These are phyloP conservation scores for Poeciliopsis infans DNA, from an alignment of 2,797 vertebrate genomes.

Conservation along the genomic window DNA sequence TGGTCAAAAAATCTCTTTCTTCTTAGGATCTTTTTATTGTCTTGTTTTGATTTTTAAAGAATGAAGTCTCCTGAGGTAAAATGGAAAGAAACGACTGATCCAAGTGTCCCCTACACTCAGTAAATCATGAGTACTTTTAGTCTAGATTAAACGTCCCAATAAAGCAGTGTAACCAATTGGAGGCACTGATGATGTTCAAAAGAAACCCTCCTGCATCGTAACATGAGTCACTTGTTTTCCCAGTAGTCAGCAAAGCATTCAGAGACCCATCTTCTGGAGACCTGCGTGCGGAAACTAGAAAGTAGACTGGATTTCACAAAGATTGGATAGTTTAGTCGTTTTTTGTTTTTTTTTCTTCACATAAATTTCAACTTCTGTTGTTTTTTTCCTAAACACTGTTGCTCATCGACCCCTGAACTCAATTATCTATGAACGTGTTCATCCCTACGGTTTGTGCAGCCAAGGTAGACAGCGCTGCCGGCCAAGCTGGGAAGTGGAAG, in stretches of 20 bases:
- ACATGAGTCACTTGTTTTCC: slow-evolving; percentile 39
- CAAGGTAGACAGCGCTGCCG: slow-evolving; percentile 7
- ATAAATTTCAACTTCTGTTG: neutral
- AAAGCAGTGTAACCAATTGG: neutral
- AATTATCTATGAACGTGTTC: neutral
- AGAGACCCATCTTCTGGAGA: neutral
- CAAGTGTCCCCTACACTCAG: neutral
- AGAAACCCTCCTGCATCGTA: slow-evolving; percentile 6
- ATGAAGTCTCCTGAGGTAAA: slow-evolving; percentile 18
- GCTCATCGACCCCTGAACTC: neutral
- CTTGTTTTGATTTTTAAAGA: slow-evolving; percentile 6
- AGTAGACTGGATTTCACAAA: neutral
- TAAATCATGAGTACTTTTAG: neutral
- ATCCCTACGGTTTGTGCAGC: slow-evolving; percentile 21
- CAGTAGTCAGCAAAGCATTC: neutral
- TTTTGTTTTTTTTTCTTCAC: neutral
- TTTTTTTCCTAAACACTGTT: neutral
- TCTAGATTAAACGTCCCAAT: neutral
- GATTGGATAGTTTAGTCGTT: neutral
- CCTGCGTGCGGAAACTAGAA: slow-evolving; percentile 16
- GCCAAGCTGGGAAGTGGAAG: slow-evolving; percentile 19
- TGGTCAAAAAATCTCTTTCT: neutral
- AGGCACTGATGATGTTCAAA: neutral
- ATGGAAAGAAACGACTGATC: slow-evolving; percentile 22
- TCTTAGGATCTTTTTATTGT: neutral